A percentile compares a stretch with the other conserved stretches of the same genome.
phyloP scores from a whole-genome alignment of 2,888 invertebrate genomes.

The Rotaria sp. region DNA sequence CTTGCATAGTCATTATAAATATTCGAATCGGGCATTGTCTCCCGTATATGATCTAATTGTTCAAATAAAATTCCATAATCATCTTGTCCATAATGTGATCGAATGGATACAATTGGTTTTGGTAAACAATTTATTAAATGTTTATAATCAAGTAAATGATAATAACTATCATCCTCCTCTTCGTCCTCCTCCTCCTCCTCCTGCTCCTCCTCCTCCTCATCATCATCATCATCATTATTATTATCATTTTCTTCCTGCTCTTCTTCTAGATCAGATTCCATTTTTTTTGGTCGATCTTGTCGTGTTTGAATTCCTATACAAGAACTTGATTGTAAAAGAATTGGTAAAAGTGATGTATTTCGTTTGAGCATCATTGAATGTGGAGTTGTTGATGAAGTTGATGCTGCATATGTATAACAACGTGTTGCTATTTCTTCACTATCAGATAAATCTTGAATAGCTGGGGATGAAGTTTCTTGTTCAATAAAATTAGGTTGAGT shows the following conservation, averaged over 20 bases:
- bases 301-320: not conserved
- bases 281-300: not conserved
- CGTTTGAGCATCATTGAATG: not conserved
- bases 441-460: not conserved
- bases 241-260: not conserved
- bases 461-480: not conserved
- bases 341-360: not conserved
- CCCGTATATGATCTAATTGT: conserved; percentile 5
- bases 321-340: not conserved
- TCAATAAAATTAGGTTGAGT: not conserved
- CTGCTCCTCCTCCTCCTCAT: too few relatives aligned
- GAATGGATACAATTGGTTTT: not conserved
- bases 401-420: not conserved
- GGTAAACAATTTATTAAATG: not conserved
- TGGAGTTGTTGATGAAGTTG: not conserved
- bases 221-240: not conserved
- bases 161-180: not conserved
- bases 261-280: not conserved
- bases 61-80: conserved; percentile 4
- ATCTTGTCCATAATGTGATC: not conserved
- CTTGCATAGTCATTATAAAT: not conserved
- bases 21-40: not conserved
- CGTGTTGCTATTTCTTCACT: not conserved
- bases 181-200: too few relatives aligned
- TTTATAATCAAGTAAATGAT: conserved; percentile 26